Evolutionary conservation across 2,888 invertebrate genomes (phyloP).

Genomic region (Opisthograptis luteolata): DNA sequence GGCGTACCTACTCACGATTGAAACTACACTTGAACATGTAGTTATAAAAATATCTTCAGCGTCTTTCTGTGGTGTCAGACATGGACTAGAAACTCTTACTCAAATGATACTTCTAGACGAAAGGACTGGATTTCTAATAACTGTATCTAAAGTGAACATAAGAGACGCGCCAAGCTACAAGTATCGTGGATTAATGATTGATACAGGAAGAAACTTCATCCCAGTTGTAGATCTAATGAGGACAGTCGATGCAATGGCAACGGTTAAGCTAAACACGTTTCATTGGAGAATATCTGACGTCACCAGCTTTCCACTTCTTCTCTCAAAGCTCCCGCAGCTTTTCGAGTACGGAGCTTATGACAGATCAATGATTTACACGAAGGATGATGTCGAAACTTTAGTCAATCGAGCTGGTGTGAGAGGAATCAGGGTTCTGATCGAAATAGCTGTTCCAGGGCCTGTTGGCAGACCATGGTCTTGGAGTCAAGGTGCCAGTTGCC

Average conservation of each 20-base stretch:
- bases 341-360: conserved; percentile 92
- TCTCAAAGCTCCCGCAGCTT: conserved; percentile 88
- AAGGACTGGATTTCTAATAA: conserved; percentile 83
- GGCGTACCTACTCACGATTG: conserved; percentile 86
- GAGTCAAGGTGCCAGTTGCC: conserved; percentile 84
- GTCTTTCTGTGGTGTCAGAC: conserved; percentile 89
- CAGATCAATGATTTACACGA: conserved; percentile 88
- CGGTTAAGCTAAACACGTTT: conserved; percentile 94
- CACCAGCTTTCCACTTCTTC: conserved; percentile 94
- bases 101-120: conserved; percentile 91
- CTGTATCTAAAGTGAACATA: conserved; percentile 85
- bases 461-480: conserved; percentile 93
- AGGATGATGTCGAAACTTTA: conserved; percentile 87
- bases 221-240: conserved; percentile 88
- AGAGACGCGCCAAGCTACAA: conserved; percentile 90
- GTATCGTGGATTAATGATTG: conserved; percentile 94
- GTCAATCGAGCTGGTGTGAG: conserved; percentile 89
- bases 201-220: conserved; percentile 95
- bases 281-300: conserved; percentile 96
- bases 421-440: conserved; percentile 93
- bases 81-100: conserved; percentile 89
- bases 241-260: conserved; percentile 93
- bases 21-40: conserved; percentile 65
- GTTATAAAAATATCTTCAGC: conserved; percentile 81
- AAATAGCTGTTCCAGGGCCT: conserved; percentile 94